Conservation (phyloP, 2,888 invertebrate genomes). For the Lepidochitona cinerea region DNA sequence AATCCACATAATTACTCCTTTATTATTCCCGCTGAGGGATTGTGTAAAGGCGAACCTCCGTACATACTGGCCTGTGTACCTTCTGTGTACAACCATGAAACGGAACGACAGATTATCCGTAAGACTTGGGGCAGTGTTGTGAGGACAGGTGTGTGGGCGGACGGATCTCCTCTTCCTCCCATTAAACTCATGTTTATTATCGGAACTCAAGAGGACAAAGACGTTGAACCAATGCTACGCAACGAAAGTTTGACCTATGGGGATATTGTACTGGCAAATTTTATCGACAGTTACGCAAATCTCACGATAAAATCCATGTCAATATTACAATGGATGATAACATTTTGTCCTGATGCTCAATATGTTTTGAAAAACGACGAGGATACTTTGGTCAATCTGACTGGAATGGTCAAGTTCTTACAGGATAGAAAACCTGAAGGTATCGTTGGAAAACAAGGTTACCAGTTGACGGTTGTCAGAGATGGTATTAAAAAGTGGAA, state of each 20-base stretch:
- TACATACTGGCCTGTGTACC: conserved; percentile 24
- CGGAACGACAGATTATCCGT: conserved; percentile 22
- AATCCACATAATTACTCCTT: neutral
- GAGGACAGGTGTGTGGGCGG: neutral
- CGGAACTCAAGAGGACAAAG: conserved; percentile 10
- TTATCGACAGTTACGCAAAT: conserved; percentile 60
- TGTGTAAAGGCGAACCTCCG: neutral
- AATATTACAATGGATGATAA: conserved; percentile 57
- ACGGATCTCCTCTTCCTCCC: neutral
- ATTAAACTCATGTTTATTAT: conserved; percentile 26
- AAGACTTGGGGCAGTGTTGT: conserved; percentile 31
- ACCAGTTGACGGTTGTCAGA: neutral
- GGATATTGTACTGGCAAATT: conserved; percentile 37
- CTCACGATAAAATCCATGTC: conserved; percentile 63
- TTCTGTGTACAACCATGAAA: conserved; percentile 18
- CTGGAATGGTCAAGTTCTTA: conserved; percentile 57
- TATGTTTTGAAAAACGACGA: conserved; percentile 65
- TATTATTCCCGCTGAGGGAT: neutral
- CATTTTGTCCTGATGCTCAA: conserved; percentile 48
- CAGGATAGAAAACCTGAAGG: neutral
- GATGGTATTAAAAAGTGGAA: conserved; percentile 42
- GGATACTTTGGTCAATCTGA: conserved; percentile 65
- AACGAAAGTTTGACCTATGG: conserved; percentile 21
- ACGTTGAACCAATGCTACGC: conserved; percentile 8
- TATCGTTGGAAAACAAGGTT: neutral